phyloP scores from a whole-genome alignment of 37 sponge, comb jelly and placozoan species.

The Ephydatia muelleri region DNA sequence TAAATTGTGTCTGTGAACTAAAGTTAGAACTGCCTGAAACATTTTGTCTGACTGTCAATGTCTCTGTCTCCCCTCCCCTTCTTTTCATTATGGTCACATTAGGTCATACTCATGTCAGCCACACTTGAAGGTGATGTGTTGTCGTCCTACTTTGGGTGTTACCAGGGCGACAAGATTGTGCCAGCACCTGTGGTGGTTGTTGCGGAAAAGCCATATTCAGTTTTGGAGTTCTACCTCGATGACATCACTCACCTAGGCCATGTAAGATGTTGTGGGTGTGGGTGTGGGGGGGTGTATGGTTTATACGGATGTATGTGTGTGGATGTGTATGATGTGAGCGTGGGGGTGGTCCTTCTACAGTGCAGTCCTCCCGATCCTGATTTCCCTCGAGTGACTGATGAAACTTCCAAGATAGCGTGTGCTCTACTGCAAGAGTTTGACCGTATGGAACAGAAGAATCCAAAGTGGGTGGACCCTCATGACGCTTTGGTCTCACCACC shows the following conservation, averaged over 20 bases:
- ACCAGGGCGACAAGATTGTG: constrained; percentile 18
- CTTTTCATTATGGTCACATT: no score
- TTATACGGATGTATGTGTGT: no score
- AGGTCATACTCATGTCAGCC: constrained; percentile 85
- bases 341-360: constrained; percentile 1
- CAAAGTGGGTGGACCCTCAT: constrained; percentile 10
- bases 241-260: constrained; percentile 54
- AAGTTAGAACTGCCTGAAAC: no score
- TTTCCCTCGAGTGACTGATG: constrained; percentile 30
- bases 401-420: constrained; percentile 19
- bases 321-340: neutral
- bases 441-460: constrained; percentile 30
- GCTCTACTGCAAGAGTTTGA: constrained; percentile 57
- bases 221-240: constrained; percentile 77
- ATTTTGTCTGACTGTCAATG: no score
- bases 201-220: constrained; percentile 62
- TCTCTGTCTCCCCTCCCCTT: no score
- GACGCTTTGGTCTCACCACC: neutral
- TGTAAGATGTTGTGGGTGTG: constrained; percentile 13
- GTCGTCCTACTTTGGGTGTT: constrained; percentile 71
- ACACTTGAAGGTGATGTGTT: constrained; percentile 77
- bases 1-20: no score
- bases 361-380: constrained; percentile 30
- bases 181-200: constrained; percentile 82
- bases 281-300: neutral